Conservation (phyloP, 1,140 invertebrate species). For the Temnothorax curvispinosus region DNA sequence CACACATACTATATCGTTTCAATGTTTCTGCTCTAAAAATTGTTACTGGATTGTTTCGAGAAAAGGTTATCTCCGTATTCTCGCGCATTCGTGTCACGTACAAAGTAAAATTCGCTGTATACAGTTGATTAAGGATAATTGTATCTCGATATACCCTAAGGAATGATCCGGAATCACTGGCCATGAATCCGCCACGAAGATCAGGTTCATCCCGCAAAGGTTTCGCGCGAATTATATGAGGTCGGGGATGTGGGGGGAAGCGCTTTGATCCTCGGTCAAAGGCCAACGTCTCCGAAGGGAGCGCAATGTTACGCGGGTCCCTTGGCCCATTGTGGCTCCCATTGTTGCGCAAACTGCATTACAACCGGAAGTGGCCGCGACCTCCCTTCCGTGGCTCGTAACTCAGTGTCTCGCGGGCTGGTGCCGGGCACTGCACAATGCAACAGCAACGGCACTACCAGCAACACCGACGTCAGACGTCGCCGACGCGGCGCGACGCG, state of each 20-base stretch:
- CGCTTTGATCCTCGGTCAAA: conserved; percentile 83
- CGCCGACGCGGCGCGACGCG: not conserved
- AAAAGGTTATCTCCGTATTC: not conserved
- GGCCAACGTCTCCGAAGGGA: conserved; percentile 78
- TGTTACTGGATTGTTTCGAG: not conserved
- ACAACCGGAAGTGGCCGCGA: conserved; percentile 84
- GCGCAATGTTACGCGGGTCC: conserved; percentile 71
- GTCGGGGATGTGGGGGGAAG: conserved; percentile 12
- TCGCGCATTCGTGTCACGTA: not conserved
- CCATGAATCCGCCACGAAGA: conserved; percentile 48
- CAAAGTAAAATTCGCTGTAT: not conserved
- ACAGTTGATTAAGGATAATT: not conserved
- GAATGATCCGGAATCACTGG: conserved; percentile 30
- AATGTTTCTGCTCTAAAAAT: not conserved
- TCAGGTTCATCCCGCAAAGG: conserved; percentile 60
- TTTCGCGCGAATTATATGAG: conserved; percentile 53
- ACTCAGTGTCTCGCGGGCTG: conserved; percentile 84
- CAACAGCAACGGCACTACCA: conserved; percentile 60
- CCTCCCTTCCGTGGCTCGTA: conserved; percentile 84
- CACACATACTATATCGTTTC: not conserved
- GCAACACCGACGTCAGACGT: conserved; percentile 65
- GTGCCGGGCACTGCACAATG: conserved; percentile 72
- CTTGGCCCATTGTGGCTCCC: conserved; percentile 81
- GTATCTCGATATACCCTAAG: not conserved
- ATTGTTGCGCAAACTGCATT: conserved; percentile 86